phyloP scores from a whole-genome alignment of 2,888 invertebrate genomes.

The Lasioglossum malachurum region DNA sequence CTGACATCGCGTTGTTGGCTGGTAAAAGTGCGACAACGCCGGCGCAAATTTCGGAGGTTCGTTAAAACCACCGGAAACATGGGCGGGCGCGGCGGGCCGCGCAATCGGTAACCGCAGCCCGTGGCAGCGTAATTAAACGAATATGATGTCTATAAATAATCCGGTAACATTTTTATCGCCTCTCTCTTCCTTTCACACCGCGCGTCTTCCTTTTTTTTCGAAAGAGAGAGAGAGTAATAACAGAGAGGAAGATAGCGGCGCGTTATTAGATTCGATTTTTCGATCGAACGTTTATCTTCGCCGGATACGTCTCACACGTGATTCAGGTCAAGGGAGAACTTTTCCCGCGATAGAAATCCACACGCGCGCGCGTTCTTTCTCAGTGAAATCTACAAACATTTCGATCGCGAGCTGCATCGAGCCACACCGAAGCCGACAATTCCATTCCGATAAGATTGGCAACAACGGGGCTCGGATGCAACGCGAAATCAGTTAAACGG shows the following conservation, averaged over 20 bases:
- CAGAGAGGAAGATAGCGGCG: background rate
- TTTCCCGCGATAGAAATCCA: slow-evolving; percentile 9
- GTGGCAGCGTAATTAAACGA: slow-evolving; percentile 6
- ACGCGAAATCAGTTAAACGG: background rate
- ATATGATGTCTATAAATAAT: background rate
- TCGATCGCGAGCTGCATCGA: background rate
- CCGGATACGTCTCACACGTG: slow-evolving; percentile 4
- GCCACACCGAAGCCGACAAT: background rate
- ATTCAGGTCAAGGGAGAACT: slow-evolving; percentile 13
- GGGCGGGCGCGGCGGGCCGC: background rate
- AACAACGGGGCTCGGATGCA: background rate
- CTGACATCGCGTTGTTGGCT: slow-evolving; percentile 28
- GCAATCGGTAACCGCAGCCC: background rate
- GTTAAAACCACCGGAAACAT: slow-evolving; percentile 2
- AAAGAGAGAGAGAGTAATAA: background rate
- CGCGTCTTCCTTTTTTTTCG: background rate
- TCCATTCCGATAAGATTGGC: slow-evolving; percentile 7
- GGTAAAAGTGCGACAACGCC: slow-evolving; percentile 30
- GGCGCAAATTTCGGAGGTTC: background rate
- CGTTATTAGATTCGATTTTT: slow-evolving; percentile 8
- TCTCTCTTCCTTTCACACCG: background rate
- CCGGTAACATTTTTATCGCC: background rate
- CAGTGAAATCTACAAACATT: background rate
- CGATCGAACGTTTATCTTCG: slow-evolving; percentile 33
- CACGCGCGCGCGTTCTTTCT: too few relatives aligned